Evolutionary conservation across 2,888 invertebrate species (phyloP).

Genomic region (Tribolium freemani): DNA sequence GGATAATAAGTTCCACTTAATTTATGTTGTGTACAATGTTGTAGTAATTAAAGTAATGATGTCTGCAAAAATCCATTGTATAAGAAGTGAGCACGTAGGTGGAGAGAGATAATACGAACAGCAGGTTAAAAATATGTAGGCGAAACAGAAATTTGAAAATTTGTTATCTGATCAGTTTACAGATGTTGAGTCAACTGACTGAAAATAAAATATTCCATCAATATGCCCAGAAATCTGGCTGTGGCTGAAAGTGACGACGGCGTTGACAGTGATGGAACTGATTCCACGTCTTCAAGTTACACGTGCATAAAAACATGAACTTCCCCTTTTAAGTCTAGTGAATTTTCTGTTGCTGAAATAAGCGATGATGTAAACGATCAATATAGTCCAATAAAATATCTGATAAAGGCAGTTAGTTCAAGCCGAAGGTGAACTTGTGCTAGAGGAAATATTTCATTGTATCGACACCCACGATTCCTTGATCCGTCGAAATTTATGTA

Average conservation of each 20-base stretch:
- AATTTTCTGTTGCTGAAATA: conserved; percentile 7
- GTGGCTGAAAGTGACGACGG: not conserved
- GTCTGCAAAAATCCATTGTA: not conserved
- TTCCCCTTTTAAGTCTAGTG: not conserved
- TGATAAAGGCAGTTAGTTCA: conserved; percentile 12
- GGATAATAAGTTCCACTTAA: conserved; percentile 24
- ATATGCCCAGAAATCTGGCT: not conserved
- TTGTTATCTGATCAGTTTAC: not conserved
- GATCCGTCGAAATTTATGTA: conserved; percentile 12
- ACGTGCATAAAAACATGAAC: conserved; percentile 4
- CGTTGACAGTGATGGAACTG: not conserved
- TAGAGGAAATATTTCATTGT: conserved; percentile 15
- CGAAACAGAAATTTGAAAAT: not conserved
- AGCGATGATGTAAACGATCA: conserved; percentile 10
- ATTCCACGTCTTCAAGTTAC: not conserved
- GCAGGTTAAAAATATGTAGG: not conserved
- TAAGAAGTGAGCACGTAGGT: not conserved
- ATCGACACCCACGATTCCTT: conserved; percentile 14
- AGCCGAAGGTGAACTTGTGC: conserved; percentile 25
- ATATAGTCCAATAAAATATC: conserved; percentile 2
- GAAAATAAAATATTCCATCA: conserved; percentile 9
- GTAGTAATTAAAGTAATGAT: conserved; percentile 10
- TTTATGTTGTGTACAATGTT: conserved; percentile 16
- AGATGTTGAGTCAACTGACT: not conserved
- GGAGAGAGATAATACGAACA: not conserved